Evolutionary conservation across 2,797 vertebrate species (phyloP), one percentile per base, ranked within the genome.

Genomic region (Melanotaenia boesemani): DNA sequence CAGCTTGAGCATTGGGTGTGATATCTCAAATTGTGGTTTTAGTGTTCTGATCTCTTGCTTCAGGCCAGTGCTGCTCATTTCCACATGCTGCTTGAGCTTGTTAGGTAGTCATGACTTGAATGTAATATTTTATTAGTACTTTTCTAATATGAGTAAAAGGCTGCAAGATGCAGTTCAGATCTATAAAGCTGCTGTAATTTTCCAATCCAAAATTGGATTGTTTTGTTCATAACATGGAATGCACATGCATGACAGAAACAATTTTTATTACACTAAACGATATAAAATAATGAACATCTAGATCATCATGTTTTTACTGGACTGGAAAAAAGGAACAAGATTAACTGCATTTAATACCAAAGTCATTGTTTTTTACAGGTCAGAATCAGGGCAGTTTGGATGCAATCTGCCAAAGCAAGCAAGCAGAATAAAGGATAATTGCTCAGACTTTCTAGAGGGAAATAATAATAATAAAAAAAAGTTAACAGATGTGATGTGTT

Each of bases 371-470:
- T 65, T 63, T 79, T 66, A 76, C 62, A 70, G 77, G 61, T 68
- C 54, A 67, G 70, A 88, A 74, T 82, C 62, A 39, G 61, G 59
- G 61, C 48, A 74, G 75, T 73, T 67, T 71, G 75, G 89, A 70
- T 71, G 63, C 75, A 73, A 71, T 76, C 64, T 66, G 59, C 63
- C 12, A 50, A 71, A 63, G 74, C 65, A 56, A 62, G 62, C 57
- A 48, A 56, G 74, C 24, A 63, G 68, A 89, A 86, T 74, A 69
- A 76, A 80, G 50, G 26, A 26, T 72, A 74, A 82, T 82, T 78
- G 76, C 77, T 76, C 65, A 69, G 61, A 73, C 57, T 2, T 34
- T 73, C 65, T 56, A 62, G 26, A 80, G 84, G 66, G 73, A 59
- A 71, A 79, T 52, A 52, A 30, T 36, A 44, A 46, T n/a, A 54